Evolutionary conservation across 1,140 invertebrate genomes (phyloP).

Genomic region (Myzus persicae): DNA sequence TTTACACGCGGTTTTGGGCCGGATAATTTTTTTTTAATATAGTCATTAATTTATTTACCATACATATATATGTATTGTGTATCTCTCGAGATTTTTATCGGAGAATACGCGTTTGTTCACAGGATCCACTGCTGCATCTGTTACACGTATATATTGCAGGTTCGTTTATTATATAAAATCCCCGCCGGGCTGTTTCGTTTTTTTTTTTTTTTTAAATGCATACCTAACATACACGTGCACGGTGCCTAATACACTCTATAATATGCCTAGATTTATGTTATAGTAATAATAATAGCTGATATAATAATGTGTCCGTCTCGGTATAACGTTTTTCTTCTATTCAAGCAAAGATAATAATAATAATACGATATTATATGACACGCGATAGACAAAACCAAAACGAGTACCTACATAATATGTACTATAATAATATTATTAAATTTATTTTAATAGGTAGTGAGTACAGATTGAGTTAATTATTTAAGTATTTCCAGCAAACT

Average conservation of each 20-base stretch:
- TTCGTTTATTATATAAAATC: not conserved
- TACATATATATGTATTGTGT: not conserved
- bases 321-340: not conserved
- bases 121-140: not conserved
- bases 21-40: not conserved
- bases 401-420: too few relatives aligned
- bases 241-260: not conserved
- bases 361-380: too few relatives aligned
- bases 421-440: too few relatives aligned
- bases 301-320: not conserved
- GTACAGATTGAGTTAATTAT: too few relatives aligned
- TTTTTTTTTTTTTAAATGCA: not conserved
- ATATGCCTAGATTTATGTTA: not conserved
- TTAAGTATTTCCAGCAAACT: too few relatives aligned
- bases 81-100: not conserved
- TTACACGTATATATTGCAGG: not conserved
- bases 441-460: too few relatives aligned
- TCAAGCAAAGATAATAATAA: too few relatives aligned
- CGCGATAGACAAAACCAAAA: too few relatives aligned
- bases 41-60: slow-evolving; percentile 26
- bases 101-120: not conserved
- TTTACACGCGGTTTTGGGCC: not conserved
- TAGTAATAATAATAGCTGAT: not conserved
- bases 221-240: not conserved
- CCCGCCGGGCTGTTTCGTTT: not conserved